Conservation (phyloP, 1,140 invertebrate genomes). For the Hestina assimilis region DNA sequence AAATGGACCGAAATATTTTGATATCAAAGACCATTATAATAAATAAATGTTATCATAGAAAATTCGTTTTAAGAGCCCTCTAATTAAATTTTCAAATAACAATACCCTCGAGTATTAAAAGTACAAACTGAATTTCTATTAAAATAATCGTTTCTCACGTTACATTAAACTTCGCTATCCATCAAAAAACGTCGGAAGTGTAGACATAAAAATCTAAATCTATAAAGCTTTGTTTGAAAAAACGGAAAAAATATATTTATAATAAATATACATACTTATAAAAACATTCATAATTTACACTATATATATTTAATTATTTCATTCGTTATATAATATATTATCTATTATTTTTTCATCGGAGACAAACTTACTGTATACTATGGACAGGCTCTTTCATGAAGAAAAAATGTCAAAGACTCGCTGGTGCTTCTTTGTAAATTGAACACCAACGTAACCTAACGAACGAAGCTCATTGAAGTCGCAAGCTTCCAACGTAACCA, state of each 20-base stretch:
- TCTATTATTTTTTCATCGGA: slow-evolving; percentile 15
- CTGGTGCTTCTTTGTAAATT: too few relatives aligned
- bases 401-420: too few relatives aligned
- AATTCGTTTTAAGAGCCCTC: background rate
- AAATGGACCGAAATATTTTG: background rate
- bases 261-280: slow-evolving; percentile 33
- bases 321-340: slow-evolving; percentile 33
- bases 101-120: slow-evolving; percentile 4
- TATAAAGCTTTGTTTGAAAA: slow-evolving; percentile 34
- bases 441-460: too few relatives aligned
- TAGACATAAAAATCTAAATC: slow-evolving; percentile 43
- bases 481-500: too few relatives aligned
- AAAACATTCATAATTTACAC: slow-evolving; percentile 33
- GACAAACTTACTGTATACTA: too few relatives aligned
- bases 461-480: too few relatives aligned
- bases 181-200: slow-evolving; percentile 39
- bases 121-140: slow-evolving; percentile 18
- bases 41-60: background rate
- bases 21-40: slow-evolving; percentile 1
- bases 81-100: background rate
- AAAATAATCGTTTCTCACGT: slow-evolving; percentile 46
- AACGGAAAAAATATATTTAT: slow-evolving; percentile 27
- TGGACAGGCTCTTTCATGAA: too few relatives aligned
- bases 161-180: slow-evolving; percentile 48
- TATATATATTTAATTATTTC: slow-evolving; percentile 41